These are phyloP conservation scores for Elysia crispata DNA, from an alignment of 2,888 invertebrate genomes.

Conservation along the genomic window DNA sequence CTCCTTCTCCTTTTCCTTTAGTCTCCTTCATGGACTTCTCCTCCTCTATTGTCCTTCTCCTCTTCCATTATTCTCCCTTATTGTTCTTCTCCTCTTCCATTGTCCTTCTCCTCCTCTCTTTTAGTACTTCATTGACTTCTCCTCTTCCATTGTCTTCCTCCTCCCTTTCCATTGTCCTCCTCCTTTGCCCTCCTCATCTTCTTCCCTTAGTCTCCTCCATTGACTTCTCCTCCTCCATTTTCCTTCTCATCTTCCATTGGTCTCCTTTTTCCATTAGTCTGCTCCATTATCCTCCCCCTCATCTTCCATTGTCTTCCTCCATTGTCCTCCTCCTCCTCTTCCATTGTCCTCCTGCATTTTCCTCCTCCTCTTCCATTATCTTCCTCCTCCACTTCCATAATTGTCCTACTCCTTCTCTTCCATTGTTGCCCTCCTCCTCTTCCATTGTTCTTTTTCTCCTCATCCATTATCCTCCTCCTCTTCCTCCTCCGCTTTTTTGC, in stretches of 20 bases:
- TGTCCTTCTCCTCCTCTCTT: not conserved
- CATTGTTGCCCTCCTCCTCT: not conserved
- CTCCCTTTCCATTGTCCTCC: no score
- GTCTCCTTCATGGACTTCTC: no score
- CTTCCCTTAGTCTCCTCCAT: no score
- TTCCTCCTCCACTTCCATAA: not conserved
- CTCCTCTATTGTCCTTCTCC: no score
- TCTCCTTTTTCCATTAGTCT: slow-evolving; percentile 10
- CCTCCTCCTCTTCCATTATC: not conserved
- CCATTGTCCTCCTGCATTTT: not conserved
- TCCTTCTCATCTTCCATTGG: slow-evolving; percentile 3
- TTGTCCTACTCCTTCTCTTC: not conserved
- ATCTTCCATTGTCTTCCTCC: not conserved
- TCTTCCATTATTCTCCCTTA: not conserved
- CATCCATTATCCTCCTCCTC: no score
- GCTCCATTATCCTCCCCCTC: not conserved
- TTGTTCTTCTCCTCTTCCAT: not conserved
- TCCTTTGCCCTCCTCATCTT: no score
- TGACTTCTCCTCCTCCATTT: no score
- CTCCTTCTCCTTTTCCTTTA: no score
- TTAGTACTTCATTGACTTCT: not conserved
- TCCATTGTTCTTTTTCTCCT: not conserved
- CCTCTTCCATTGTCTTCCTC: not conserved
- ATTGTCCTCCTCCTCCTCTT: not conserved
- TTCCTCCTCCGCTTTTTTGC: no score